Evolutionary conservation across 2,113 vertebrate genomes (phyloP).

Genomic region (Alaudala cheleensis): DNA sequence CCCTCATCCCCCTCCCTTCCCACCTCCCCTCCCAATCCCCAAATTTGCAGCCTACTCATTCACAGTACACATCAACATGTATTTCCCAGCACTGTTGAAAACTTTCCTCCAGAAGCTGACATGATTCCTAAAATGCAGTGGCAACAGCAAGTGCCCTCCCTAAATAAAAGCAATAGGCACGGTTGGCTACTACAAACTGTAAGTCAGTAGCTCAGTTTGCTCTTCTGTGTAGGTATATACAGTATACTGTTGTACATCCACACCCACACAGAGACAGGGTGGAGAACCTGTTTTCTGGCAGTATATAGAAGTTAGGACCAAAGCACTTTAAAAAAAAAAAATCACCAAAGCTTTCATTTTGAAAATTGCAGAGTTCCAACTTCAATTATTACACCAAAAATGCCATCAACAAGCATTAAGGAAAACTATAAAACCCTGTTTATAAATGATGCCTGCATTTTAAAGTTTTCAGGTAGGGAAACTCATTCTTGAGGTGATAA

Average conservation of each 20-base stretch:
- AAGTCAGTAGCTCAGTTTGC: conserved; percentile 70
- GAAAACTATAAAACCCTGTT: conserved; percentile 53
- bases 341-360: conserved; percentile 69
- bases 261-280: conserved; percentile 51
- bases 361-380: conserved; percentile 57
- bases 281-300: conserved; percentile 73
- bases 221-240: conserved; percentile 62
- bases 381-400: conserved; percentile 48
- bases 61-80: conserved; percentile 51
- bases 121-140: conserved; percentile 64
- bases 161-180: conserved; percentile 76
- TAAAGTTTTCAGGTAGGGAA: conserved; percentile 56
- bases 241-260: conserved; percentile 3
- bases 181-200: conserved; percentile 74
- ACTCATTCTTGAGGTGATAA: conserved; percentile 56
- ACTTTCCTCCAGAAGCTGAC: conserved; percentile 54
- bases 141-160: conserved; percentile 68
- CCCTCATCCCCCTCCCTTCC: not conserved
- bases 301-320: conserved; percentile 73
- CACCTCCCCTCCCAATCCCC: not conserved
- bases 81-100: conserved; percentile 13
- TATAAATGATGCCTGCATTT: conserved; percentile 44
- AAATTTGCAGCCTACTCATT: conserved; percentile 15
- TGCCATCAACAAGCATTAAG: conserved; percentile 31
- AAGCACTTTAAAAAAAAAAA: conserved; percentile 54